Conservation (phyloP, 2,888 invertebrate species). For the Limnephilus lunatus region DNA sequence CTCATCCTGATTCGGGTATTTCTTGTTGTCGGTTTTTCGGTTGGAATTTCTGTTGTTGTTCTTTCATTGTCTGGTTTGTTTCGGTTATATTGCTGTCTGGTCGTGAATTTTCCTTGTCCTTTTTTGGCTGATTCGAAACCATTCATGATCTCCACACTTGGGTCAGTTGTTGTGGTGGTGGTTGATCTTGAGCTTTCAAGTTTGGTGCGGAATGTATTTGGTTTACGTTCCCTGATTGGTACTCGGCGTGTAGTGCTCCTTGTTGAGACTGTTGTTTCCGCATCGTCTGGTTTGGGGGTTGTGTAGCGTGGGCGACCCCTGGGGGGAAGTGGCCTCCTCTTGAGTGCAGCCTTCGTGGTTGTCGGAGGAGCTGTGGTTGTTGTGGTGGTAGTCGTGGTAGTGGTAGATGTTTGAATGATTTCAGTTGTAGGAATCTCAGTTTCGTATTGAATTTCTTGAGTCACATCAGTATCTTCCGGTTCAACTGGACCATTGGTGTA, state of each 20-base stretch:
- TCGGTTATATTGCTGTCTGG: conserved; percentile 66
- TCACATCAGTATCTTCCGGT: conserved; percentile 49
- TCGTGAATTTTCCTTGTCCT: conserved; percentile 62
- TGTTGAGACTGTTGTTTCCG: conserved; percentile 71
- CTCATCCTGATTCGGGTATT: conserved; percentile 72
- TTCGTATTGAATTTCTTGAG: conserved; percentile 68
- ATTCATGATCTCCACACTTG: conserved; percentile 67
- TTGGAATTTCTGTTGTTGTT: conserved; percentile 59
- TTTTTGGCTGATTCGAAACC: conserved; percentile 66
- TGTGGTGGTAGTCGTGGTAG: conserved; percentile 68
- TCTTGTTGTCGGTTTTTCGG: conserved; percentile 58
- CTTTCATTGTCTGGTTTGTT: conserved; percentile 68
- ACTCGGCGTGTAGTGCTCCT: conserved; percentile 74
- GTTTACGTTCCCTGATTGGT: conserved; percentile 77
- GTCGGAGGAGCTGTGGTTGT: conserved; percentile 69
- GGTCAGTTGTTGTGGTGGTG: conserved; percentile 70
- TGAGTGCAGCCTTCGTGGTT: conserved; percentile 72
- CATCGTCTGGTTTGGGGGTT: conserved; percentile 72
- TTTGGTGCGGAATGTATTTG: conserved; percentile 67
- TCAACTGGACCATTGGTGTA: conserved; percentile 57
- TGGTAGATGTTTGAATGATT: conserved; percentile 68
- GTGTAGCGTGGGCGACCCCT: conserved; percentile 73
- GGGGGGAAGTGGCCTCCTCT: conserved; percentile 70
- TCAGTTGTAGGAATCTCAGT: conserved; percentile 68
- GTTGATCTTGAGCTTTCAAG: conserved; percentile 66